A percentile compares a stretch with the other conserved stretches of the same genome.
Evolutionary conservation across 2,113 vertebrate genomes (phyloP).

Genomic region (Chaetura pelagica): DNA sequence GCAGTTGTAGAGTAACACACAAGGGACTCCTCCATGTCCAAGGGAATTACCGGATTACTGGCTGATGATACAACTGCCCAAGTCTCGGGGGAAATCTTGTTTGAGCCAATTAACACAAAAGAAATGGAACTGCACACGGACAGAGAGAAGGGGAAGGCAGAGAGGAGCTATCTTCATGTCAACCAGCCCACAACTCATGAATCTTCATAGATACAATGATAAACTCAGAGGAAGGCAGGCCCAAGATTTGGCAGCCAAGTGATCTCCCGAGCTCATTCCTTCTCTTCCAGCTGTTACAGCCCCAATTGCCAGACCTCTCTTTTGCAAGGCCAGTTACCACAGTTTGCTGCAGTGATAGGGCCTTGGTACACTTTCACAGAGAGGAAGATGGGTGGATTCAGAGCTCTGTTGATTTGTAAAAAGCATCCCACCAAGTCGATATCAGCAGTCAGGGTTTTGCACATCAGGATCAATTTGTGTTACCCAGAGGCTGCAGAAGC

Average conservation of each 20-base stretch:
- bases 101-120: background rate
- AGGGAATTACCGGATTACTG: constrained; percentile 25
- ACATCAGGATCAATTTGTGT: background rate
- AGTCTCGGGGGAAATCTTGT: background rate
- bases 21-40: background rate
- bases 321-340: background rate
- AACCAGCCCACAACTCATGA: background rate
- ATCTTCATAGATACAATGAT: background rate
- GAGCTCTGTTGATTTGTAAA: background rate
- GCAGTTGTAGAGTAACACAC: background rate
- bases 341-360: background rate
- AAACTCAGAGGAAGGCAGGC: background rate
- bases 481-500: background rate
- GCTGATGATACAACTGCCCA: background rate
- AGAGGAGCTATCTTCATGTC: background rate
- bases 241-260: background rate
- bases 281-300: background rate
- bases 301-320: background rate
- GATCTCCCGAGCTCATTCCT: background rate
- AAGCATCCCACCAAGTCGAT: background rate
- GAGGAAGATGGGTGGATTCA: background rate
- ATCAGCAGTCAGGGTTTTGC: background rate
- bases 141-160: background rate
- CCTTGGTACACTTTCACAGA: background rate
- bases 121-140: background rate